phyloP scores from a whole-genome alignment of 2,797 vertebrate genomes.

The Phataginus tetradactyla region DNA sequence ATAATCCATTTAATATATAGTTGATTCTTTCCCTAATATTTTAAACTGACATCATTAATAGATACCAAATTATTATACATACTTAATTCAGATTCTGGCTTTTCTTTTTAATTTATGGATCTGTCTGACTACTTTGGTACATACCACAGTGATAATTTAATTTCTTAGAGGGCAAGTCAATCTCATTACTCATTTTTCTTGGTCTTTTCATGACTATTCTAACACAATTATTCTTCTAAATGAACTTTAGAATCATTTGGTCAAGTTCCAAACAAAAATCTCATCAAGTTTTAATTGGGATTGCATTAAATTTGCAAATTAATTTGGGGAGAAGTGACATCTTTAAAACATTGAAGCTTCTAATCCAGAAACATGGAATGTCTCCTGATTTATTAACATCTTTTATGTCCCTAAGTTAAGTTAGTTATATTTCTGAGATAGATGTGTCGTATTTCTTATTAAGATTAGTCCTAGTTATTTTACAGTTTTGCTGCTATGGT shows the following conservation, averaged over 20 bases:
- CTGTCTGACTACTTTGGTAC: constrained; percentile 56
- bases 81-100: constrained; percentile 55
- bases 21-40: constrained; percentile 52
- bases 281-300: constrained; percentile 82
- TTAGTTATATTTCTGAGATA: constrained; percentile 56
- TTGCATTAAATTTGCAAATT: constrained; percentile 79
- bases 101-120: constrained; percentile 66
- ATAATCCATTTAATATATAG: constrained; percentile 61
- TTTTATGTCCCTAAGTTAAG: constrained; percentile 59
- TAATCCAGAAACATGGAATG: constrained; percentile 45
- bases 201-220: constrained; percentile 70
- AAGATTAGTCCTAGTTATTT: constrained; percentile 34
- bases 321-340: constrained; percentile 74
- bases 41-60: constrained; percentile 59
- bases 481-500: constrained; percentile 36
- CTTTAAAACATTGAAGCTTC: constrained; percentile 69
- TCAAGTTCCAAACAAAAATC: constrained; percentile 82
- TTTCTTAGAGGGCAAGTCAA: constrained; percentile 64
- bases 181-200: constrained; percentile 78
- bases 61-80: constrained; percentile 48
- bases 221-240: constrained; percentile 79
- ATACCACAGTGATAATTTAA: constrained; percentile 72
- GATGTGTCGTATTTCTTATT: constrained; percentile 16
- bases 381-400: constrained; percentile 65
- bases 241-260: constrained; percentile 81